Evolutionary conservation across 2,113 vertebrate genomes (phyloP).

Genomic region (Microtus ochrogaster): DNA sequence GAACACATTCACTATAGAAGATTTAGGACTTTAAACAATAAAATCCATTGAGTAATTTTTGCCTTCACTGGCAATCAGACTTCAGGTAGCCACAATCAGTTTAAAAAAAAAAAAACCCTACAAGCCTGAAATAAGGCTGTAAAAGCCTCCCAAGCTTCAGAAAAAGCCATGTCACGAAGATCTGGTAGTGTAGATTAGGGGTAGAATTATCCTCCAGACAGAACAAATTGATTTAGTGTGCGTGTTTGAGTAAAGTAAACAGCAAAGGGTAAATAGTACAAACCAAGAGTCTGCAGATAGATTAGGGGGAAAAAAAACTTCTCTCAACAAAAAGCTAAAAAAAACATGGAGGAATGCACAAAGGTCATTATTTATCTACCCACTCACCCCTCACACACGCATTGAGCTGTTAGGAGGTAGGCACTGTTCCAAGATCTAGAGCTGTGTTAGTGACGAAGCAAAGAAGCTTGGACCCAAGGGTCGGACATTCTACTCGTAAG

Average conservation of each 20-base stretch:
- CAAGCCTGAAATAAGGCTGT: neutral
- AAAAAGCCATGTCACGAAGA: constrained; percentile 55
- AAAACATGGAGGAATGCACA: neutral
- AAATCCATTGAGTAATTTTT: constrained; percentile 47
- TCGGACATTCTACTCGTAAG: neutral
- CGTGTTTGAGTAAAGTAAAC: constrained; percentile 60
- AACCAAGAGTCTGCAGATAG: constrained; percentile 53
- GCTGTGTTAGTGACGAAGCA: neutral
- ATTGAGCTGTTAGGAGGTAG: neutral
- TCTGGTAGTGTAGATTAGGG: constrained; percentile 33
- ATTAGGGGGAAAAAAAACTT: constrained; percentile 29
- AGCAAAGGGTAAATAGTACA: constrained; percentile 53
- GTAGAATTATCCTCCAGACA: constrained; percentile 44
- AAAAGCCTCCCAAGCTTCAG: constrained; percentile 32
- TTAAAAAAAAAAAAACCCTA: constrained; percentile 7
- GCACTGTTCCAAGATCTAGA: neutral
- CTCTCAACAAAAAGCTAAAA: constrained; percentile 47
- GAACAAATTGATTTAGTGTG: constrained; percentile 69
- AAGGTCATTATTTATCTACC: constrained; percentile 19
- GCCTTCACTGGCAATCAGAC: neutral
- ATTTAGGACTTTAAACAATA: constrained; percentile 35
- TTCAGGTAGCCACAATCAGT: constrained; percentile 24
- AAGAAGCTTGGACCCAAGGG: neutral
- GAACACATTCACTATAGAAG: constrained; percentile 35
- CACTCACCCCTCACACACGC: neutral